A percentile compares a stretch with the other conserved stretches of the same genome.
Conservation (phyloP, 2,888 invertebrate genomes). For the Oxyteleia sp. region DNA sequence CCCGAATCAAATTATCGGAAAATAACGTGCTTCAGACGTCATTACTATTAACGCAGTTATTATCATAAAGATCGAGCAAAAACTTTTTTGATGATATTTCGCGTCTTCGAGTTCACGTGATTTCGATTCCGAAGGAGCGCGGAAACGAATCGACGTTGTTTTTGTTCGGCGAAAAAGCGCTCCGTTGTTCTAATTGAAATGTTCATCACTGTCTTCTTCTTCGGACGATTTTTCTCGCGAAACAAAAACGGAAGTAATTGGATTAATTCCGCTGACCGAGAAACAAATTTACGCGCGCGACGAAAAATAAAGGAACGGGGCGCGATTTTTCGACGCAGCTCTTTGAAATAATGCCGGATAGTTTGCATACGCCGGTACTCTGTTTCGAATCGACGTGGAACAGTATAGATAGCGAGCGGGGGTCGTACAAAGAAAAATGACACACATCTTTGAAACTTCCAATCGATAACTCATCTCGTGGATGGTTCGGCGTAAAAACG, state of each 20-base stretch:
- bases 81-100: too few relatives aligned
- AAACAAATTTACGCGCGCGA: conserved; percentile 6
- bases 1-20: conserved; percentile 45
- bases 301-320: conserved; percentile 14
- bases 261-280: conserved; percentile 43
- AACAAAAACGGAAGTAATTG: conserved; percentile 39
- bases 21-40: neutral
- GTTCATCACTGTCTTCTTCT: conserved; percentile 57
- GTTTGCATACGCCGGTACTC: conserved; percentile 30
- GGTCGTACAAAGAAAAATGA: conserved; percentile 61
- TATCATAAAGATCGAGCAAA: conserved; percentile 6
- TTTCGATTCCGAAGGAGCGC: neutral
- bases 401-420: conserved; percentile 14
- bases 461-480: conserved; percentile 75
- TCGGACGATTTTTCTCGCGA: conserved; percentile 25
- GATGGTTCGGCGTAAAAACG: conserved; percentile 70
- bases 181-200: conserved; percentile 50
- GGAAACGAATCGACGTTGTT: conserved; percentile 13
- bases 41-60: conserved; percentile 32
- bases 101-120: too few relatives aligned
- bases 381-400: conserved; percentile 46
- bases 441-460: conserved; percentile 59
- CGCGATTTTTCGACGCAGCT: conserved; percentile 19
- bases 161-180: neutral
- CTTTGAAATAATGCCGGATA: conserved; percentile 33